A percentile compares a stretch with the other conserved stretches of the same genome.
These are phyloP conservation scores for Gonioctena quinquepunctata DNA, from an alignment of 1,140 invertebrate species.

Conservation along the genomic window DNA sequence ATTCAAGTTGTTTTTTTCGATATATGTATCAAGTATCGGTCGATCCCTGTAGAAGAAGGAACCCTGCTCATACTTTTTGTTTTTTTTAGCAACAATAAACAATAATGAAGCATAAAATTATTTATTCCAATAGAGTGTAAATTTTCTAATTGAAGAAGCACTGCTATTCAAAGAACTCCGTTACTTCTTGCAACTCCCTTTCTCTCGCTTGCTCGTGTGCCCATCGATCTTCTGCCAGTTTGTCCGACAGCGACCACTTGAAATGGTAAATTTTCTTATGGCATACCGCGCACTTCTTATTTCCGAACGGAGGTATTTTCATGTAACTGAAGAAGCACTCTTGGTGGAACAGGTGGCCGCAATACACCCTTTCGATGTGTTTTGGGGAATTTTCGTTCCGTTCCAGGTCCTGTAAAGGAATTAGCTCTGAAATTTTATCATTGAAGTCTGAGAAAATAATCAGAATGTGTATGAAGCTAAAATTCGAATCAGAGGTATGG, in stretches of 20 bases:
- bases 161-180: conserved; percentile 65
- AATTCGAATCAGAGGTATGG: no score
- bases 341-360: conserved; percentile 76
- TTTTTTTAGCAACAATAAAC: no score
- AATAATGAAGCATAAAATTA: background rate
- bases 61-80: no score
- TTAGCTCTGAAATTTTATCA: no score
- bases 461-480: no score
- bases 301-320: conserved; percentile 77
- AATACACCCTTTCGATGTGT: conserved; percentile 74
- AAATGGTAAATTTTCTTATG: conserved; percentile 72
- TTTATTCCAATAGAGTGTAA: background rate
- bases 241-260: conserved; percentile 73
- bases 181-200: conserved; percentile 75
- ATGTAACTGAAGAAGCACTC: conserved; percentile 73
- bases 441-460: no score
- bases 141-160: background rate
- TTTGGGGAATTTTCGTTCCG: conserved; percentile 63
- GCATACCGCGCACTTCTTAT: conserved; percentile 62
- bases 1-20: no score
- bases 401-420: conserved; percentile 56
- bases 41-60: no score
- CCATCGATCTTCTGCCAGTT: conserved; percentile 75
- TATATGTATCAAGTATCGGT: no score
- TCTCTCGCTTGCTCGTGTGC: conserved; percentile 76